Evolutionary conservation across 1,140 invertebrate genomes (phyloP).

Genomic region (Sycobia sp.): DNA sequence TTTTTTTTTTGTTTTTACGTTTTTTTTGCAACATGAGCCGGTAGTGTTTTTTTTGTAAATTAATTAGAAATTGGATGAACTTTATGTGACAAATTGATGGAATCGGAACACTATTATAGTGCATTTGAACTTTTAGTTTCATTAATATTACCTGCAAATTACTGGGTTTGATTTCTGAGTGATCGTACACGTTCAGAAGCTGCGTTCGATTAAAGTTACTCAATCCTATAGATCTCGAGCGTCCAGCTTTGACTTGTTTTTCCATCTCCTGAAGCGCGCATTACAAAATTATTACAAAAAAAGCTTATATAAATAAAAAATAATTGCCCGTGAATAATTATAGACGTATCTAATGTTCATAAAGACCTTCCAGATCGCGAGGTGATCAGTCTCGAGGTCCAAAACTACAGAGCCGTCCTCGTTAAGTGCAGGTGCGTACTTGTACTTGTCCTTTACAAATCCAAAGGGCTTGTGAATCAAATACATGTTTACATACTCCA

Average conservation of each 20-base stretch:
- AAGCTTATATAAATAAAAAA: too few species aligned
- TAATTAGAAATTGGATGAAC: too few species aligned
- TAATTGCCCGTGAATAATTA: background rate
- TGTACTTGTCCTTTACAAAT: constrained; percentile 63
- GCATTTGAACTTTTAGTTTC: too few species aligned
- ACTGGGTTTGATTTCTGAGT: constrained; percentile 66
- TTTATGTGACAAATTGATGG: too few species aligned
- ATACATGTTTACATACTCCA: constrained; percentile 74
- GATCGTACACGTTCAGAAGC: constrained; percentile 67
- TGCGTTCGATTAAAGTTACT: constrained; percentile 80
- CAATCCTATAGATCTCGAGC: constrained; percentile 73
- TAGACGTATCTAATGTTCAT: too few species aligned
- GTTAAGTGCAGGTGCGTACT: constrained; percentile 39
- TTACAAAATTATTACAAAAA: background rate
- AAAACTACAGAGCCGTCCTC: constrained; percentile 57
- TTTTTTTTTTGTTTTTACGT: too few species aligned
- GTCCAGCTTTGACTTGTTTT: constrained; percentile 65
- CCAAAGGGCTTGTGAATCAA: constrained; percentile 72
- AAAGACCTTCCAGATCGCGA: constrained; percentile 75
- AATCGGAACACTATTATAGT: too few species aligned
- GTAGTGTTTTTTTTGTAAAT: too few species aligned
- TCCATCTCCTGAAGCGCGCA: constrained; percentile 65
- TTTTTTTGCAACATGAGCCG: too few species aligned
- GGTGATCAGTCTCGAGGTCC: constrained; percentile 72
- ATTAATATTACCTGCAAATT: constrained; percentile 71